Base-by-base conservation (phyloP, 2,113 vertebrate species). In the Triplophysa dalaica region DNA sequence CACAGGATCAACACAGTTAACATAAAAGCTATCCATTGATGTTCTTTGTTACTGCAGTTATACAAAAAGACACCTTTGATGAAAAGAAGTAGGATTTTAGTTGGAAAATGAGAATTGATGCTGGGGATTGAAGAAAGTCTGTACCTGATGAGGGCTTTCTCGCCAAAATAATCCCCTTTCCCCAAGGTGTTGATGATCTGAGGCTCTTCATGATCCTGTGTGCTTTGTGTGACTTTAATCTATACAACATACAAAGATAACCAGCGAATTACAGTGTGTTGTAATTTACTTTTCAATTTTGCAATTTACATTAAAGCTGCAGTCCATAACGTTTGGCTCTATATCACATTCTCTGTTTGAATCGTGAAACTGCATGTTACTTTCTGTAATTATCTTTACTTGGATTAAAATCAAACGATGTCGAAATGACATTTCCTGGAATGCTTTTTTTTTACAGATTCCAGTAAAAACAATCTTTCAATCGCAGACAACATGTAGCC, bases 61-160 rank as follows among this genome's bases (percentile, higher is more conserved):
- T 54, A 13, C 48, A 13, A 14, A 38, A 72, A 60, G 19, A 17
- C 50, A 19, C 21, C 29, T 60, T 10, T 58, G 2, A 29, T n/a
- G 21, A 73, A 43, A 60, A 54, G 29, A 22, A 22, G 54, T 8
- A 22, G 54, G 70, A 60, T 73, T 65, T 33, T 56, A 64, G n/a
- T 58, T n/a, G 17, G 56, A 38, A 56, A 29, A 26, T 63, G 66
- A 58, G 26, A 38, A 56, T 21, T 41, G 66, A 38, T 13, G 16
- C 43, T 76, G 58, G 21, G 26, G 26, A 58, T 24, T 66, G 26
- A 61, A 33, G 60, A 60, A 19, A 0, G 29, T 81, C 72, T 48
- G 38, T 66, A 93, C 93, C 93, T 94, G 76, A 94, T 89, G 0
- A 94, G 91, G 0, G 93, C 93, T 69, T 94, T 94, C 75, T 94